phyloP scores from a whole-genome alignment of 2,888 invertebrate species.

The Tanypteryx hageni region DNA sequence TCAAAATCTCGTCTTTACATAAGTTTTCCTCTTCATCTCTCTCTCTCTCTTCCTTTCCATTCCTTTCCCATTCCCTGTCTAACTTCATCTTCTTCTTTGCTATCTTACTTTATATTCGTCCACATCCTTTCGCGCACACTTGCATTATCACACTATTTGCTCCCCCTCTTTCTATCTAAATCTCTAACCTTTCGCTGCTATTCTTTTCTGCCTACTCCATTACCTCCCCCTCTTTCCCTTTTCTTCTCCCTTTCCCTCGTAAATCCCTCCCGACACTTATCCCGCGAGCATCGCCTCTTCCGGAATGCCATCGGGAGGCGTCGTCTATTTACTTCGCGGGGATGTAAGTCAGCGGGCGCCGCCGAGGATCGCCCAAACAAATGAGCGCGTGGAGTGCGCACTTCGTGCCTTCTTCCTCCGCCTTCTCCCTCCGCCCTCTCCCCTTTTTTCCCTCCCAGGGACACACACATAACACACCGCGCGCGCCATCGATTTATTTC shows the following conservation, averaged over 20 bases:
- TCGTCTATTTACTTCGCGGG: conserved; percentile 10
- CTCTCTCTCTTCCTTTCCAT: too few relatives aligned
- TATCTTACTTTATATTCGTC: too few relatives aligned
- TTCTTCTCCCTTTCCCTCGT: background rate
- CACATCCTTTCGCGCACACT: too few relatives aligned
- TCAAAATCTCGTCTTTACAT: too few relatives aligned
- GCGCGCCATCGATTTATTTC: conserved; percentile 59
- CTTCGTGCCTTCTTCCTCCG: background rate
- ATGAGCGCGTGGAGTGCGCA: conserved; percentile 47
- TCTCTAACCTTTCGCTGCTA: too few relatives aligned
- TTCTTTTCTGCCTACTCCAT: background rate
- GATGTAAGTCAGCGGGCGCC: conserved; percentile 9
- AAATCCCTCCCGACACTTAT: background rate
- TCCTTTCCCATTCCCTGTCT: too few relatives aligned
- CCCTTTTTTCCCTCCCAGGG: conserved; percentile 2
- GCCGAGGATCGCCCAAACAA: conserved; percentile 43
- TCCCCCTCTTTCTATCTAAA: too few relatives aligned
- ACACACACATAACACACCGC: conserved; percentile 36
- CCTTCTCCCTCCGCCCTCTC: background rate
- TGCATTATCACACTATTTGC: too few relatives aligned
- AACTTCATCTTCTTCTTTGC: too few relatives aligned
- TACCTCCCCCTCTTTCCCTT: too few relatives aligned
- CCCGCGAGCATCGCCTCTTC: too few relatives aligned
- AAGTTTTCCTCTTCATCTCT: too few relatives aligned
- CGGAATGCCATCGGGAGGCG: background rate